These are phyloP conservation scores for Cladorhizidae sp. DNA, from an alignment of 37 sponge, comb jelly and placozoan species.

Conservation along the genomic window DNA sequence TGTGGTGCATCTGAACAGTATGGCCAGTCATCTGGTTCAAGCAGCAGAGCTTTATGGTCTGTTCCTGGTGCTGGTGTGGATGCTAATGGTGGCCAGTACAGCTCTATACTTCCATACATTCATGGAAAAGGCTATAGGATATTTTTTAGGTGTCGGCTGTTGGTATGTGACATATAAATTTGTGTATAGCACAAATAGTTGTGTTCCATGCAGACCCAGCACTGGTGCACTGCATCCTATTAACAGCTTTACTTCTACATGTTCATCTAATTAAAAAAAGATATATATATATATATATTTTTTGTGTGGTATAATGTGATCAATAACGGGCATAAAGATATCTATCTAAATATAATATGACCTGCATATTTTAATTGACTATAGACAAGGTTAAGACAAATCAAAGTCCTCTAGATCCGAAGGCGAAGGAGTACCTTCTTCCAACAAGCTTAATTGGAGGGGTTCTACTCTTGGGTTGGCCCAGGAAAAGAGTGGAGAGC, in stretches of 20 bases:
- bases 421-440: too few relatives aligned
- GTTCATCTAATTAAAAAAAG: not conserved
- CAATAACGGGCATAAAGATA: too few relatives aligned
- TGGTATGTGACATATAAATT: constrained; percentile 62
- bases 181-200: constrained; percentile 10
- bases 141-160: constrained; percentile 4
- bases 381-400: too few relatives aligned
- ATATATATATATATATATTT: too few relatives aligned
- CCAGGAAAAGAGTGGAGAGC: constrained; percentile 13
- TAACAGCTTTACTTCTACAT: not conserved
- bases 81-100: constrained; percentile 42
- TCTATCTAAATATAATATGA: too few relatives aligned
- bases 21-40: not conserved
- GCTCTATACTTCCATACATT: constrained; percentile 75
- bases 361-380: too few relatives aligned
- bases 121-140: constrained; percentile 66
- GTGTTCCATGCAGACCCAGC: constrained; percentile 22
- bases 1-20: not conserved
- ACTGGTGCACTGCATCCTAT: constrained; percentile 2
- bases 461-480: not conserved
- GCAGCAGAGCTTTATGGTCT: constrained; percentile 18
- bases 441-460: too few relatives aligned
- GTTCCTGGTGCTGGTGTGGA: constrained; percentile 27
- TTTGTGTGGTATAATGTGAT: too few relatives aligned
- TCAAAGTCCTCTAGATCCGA: too few relatives aligned